Evolutionary conservation across 2,113 vertebrate genomes (phyloP).

Genomic region (Sus scrofa): T2T-Sscrofa CM000812.6:230598001-230598500

Average conservation of each 20-base stretch:
- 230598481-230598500: background rate
- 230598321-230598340: background rate
- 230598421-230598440: background rate
- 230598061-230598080: background rate
- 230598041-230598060: conserved; percentile 19
- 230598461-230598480: background rate
- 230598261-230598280: background rate
- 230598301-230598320: background rate
- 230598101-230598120: conserved; percentile 32
- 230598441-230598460: background rate
- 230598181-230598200: background rate
- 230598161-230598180: background rate
- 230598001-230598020: background rate
- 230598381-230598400: background rate
- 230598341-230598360: background rate
- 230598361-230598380: background rate
- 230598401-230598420: background rate
- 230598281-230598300: background rate
- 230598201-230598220: background rate
- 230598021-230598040: background rate
- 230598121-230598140: background rate
- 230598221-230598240: background rate
- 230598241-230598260: background rate
- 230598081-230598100: background rate
- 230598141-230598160: background rate